These are phyloP conservation scores for Leptinotarsa tumamoca DNA, from an alignment of 2,888 invertebrate genomes.

Conservation along the genomic window DNA sequence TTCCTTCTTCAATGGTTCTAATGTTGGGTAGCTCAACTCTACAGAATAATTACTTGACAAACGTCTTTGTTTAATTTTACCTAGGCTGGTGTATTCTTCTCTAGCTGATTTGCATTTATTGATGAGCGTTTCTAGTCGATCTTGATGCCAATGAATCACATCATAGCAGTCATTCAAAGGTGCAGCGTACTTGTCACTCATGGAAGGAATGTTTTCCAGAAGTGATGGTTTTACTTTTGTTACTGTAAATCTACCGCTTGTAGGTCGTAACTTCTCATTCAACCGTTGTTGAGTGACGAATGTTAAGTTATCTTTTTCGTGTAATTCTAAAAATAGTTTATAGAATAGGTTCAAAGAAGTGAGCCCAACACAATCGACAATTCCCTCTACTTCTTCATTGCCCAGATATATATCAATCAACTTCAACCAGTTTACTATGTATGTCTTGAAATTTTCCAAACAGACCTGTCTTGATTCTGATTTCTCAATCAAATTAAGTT, in stretches of 20 bases:
- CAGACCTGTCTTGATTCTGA: slow-evolving; percentile 53
- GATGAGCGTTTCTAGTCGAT: slow-evolving; percentile 66
- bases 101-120: slow-evolving; percentile 55
- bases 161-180: slow-evolving; percentile 68
- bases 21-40: background rate
- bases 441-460: slow-evolving; percentile 67
- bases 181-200: slow-evolving; percentile 59
- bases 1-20: background rate
- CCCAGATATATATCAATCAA: slow-evolving; percentile 67
- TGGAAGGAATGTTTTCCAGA: background rate
- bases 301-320: slow-evolving; percentile 68
- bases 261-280: slow-evolving; percentile 46
- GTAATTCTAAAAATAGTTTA: slow-evolving; percentile 72
- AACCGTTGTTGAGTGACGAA: slow-evolving; percentile 45
- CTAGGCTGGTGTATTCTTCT: slow-evolving; percentile 54
- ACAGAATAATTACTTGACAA: slow-evolving; percentile 33
- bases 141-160: slow-evolving; percentile 72
- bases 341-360: slow-evolving; percentile 72
- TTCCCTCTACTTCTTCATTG: slow-evolving; percentile 66
- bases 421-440: slow-evolving; percentile 69
- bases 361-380: slow-evolving; percentile 69
- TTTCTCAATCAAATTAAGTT: slow-evolving; percentile 67
- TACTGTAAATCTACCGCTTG: slow-evolving; percentile 64
- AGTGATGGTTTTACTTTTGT: slow-evolving; percentile 29
- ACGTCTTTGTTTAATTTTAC: slow-evolving; percentile 22